A percentile compares a stretch with the other conserved stretches of the same genome.
phyloP scores from a whole-genome alignment of 2,888 invertebrate genomes.

The Drosophila hamatofila region DNA sequence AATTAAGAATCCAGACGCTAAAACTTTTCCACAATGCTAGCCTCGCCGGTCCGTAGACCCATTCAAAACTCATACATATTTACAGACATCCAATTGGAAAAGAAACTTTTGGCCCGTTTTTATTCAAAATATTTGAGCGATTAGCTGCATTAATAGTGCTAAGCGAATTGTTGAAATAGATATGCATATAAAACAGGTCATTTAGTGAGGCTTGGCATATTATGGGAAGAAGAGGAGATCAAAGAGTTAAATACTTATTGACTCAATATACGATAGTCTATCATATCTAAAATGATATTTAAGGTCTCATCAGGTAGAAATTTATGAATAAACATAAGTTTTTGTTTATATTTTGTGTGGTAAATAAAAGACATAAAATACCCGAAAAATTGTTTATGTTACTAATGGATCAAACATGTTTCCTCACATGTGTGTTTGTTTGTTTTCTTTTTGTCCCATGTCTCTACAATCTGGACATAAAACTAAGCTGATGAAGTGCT shows the following conservation, averaged over 20 bases:
- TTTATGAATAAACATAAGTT: constrained; percentile 15
- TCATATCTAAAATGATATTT: background rate
- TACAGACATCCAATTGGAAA: constrained; percentile 23
- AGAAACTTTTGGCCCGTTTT: constrained; percentile 23
- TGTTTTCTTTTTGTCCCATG: background rate
- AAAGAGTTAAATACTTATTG: too few species aligned
- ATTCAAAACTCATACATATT: constrained; percentile 45
- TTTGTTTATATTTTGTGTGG: constrained; percentile 17
- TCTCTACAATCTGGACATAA: constrained; percentile 18
- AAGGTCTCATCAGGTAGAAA: constrained; percentile 2
- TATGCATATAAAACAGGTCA: background rate
- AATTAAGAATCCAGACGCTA: constrained; percentile 78
- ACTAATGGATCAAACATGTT: constrained; percentile 53
- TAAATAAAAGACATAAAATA: constrained; percentile 32
- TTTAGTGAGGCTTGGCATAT: background rate
- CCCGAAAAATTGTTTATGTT: constrained; percentile 37
- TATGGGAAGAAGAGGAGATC: background rate
- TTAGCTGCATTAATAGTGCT: constrained; percentile 1
- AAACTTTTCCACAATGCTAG: constrained; percentile 72
- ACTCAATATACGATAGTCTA: background rate
- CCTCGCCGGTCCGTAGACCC: constrained; percentile 56
- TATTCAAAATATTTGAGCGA: constrained; percentile 29
- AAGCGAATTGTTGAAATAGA: constrained; percentile 4
- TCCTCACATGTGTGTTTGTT: constrained; percentile 26
- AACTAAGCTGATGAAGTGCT: constrained; percentile 8